Evolutionary conservation across 1,140 invertebrate species (phyloP).

Genomic region (Leptopilina boulardi): DNA sequence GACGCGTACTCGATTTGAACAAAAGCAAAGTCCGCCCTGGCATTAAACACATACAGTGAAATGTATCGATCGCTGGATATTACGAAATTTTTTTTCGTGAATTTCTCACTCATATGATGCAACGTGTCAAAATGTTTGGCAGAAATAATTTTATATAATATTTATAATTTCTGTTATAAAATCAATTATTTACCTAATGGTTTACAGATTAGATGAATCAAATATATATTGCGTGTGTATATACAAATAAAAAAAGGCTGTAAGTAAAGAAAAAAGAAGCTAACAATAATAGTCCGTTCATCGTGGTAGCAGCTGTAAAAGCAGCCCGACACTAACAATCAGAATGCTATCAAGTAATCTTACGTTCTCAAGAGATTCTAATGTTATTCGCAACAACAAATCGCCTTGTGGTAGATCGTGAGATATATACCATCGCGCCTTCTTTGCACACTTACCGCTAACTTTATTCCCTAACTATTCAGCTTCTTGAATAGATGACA

Average conservation of each 20-base stretch:
- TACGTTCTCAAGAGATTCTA: slow-evolving; percentile 27
- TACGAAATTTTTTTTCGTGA: slow-evolving; percentile 24
- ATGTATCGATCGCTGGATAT: slow-evolving; percentile 50
- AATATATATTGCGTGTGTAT: no score
- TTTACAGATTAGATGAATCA: no score
- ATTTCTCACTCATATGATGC: background rate
- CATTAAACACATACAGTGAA: slow-evolving; percentile 41
- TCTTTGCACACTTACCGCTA: slow-evolving; percentile 9
- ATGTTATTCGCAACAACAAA: slow-evolving; percentile 28
- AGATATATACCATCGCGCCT: slow-evolving; percentile 5
- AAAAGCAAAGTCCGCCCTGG: slow-evolving; percentile 56
- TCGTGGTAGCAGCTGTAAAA: slow-evolving; percentile 11
- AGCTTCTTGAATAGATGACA: slow-evolving; percentile 15
- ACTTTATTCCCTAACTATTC: slow-evolving; percentile 18
- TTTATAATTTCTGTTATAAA: no score
- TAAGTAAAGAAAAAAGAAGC: background rate
- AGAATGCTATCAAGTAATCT: slow-evolving; percentile 28
- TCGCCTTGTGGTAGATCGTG: slow-evolving; percentile 23
- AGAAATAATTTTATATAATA: background rate
- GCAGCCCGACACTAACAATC: slow-evolving; percentile 20
- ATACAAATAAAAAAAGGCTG: background rate
- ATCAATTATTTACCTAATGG: no score
- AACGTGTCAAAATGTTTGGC: slow-evolving; percentile 22
- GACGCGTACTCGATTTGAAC: slow-evolving; percentile 62
- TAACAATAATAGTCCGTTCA: slow-evolving; percentile 1